A percentile compares a stretch with the other conserved stretches of the same genome.
Evolutionary conservation across 2,888 invertebrate species (phyloP).

Genomic region (Dexiosoma caninum): DNA sequence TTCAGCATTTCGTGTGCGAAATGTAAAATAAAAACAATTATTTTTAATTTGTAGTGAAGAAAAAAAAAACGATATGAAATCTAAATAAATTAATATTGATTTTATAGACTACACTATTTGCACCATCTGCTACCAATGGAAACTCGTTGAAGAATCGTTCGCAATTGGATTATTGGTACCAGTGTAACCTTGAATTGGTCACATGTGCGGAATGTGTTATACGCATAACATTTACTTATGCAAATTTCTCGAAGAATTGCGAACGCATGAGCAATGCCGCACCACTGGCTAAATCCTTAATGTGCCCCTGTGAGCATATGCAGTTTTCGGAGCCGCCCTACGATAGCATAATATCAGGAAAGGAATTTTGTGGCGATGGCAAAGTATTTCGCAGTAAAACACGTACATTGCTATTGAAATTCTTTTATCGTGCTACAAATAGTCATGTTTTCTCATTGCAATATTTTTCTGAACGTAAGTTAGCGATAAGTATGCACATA

Average conservation of each 20-base stretch:
- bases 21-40: slow-evolving; percentile 32
- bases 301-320: slow-evolving; percentile 81
- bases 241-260: slow-evolving; percentile 76
- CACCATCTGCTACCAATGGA: slow-evolving; percentile 65
- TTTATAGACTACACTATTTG: slow-evolving; percentile 69
- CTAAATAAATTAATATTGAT: slow-evolving; percentile 24
- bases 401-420: slow-evolving; percentile 80
- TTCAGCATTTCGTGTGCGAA: slow-evolving; percentile 75
- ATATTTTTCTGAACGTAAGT: slow-evolving; percentile 82
- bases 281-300: slow-evolving; percentile 70
- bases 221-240: slow-evolving; percentile 75
- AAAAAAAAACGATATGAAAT: background rate
- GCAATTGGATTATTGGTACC: slow-evolving; percentile 77
- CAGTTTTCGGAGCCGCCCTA: slow-evolving; percentile 83
- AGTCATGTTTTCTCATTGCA: slow-evolving; percentile 82
- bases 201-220: slow-evolving; percentile 85
- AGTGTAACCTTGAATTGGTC: slow-evolving; percentile 83
- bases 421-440: slow-evolving; percentile 81
- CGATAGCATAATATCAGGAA: slow-evolving; percentile 80
- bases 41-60: background rate
- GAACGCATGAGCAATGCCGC: slow-evolving; percentile 70
- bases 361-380: slow-evolving; percentile 81
- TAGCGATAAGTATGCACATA: too few relatives aligned
- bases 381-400: slow-evolving; percentile 81
- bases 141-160: slow-evolving; percentile 69